Evolutionary conservation across 2,113 vertebrate genomes (phyloP).

Genomic region (Noturus placidus): DNA sequence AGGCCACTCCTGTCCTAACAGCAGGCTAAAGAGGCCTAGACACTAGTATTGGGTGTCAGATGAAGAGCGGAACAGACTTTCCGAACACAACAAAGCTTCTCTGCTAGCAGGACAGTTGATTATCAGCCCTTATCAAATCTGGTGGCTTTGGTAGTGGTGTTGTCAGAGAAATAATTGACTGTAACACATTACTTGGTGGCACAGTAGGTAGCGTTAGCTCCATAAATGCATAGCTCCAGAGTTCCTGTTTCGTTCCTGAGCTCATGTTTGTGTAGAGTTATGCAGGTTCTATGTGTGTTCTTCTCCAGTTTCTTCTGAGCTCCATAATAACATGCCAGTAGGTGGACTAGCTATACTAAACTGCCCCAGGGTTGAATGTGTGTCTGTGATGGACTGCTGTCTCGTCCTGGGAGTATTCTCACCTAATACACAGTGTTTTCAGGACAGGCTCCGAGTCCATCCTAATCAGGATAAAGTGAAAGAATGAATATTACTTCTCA

Average conservation of each 20-base stretch:
- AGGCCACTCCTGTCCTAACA: conserved; percentile 50
- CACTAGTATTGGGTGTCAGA: conserved; percentile 25
- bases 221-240: background rate
- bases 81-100: conserved; percentile 17
- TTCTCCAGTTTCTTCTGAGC: background rate
- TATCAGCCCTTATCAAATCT: conserved; percentile 8
- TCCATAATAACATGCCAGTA: background rate
- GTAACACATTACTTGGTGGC: background rate
- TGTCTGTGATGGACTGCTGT: background rate
- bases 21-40: conserved; percentile 44
- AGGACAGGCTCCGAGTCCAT: background rate
- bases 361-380: background rate
- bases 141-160: background rate
- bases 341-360: background rate
- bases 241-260: background rate
- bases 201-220: background rate
- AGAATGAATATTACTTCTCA: background rate
- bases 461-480: background rate
- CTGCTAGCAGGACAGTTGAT: conserved; percentile 39
- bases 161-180: background rate
- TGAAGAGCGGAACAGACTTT: conserved; percentile 33
- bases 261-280: background rate
- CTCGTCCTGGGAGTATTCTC: background rate
- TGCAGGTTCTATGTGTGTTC: background rate
- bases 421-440: background rate